Evolutionary conservation across 2,797 vertebrate species (phyloP), one percentile per base, ranked within the genome.

Genomic region (Ceryle rudis): DNA sequence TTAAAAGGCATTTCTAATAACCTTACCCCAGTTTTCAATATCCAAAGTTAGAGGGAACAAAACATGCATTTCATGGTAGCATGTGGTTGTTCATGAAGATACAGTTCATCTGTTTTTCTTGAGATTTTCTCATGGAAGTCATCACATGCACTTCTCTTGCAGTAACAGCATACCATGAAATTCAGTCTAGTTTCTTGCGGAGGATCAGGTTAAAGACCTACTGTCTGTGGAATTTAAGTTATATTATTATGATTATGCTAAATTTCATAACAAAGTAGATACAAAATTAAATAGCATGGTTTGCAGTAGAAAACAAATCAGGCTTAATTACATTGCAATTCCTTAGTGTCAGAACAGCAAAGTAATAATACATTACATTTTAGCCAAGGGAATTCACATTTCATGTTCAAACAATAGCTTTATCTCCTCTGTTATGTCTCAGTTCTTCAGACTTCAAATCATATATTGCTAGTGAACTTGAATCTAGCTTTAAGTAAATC

Each of bases 311-410:
- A 96, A 86, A 92, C 39, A 94, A 86, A 90, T 89, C 55, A 86
- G 28, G 35, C 46, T 95, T 93, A 95, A 94, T 93, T 95, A 70
- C 28, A n/a, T 49, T 81, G 41, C 44, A 90, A 37, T 75, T 93
- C 70, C 64, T 90, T 70, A 52, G 74, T 70, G 71, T 87, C 44
- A 71, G 58, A 86, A 92, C 8, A 85, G 47, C 22, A 64, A 89
- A 87, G 37, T 82, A 70, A 81, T 72, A 77, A 70, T 9, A 6
- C 26, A 49, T 86, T 90, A 61, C 8, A 2, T 46, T 86, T 92
- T 81, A 75, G 14, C 73, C 73, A 86, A 70, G 80, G 61, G 61
- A 95, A 91, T 90, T 92, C 86, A 94, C 20, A 54, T 64, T 94
- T 89, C 29, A 23, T 57, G 55, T 84, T 82, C 72, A 81, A 89